phyloP scores from a whole-genome alignment of 2,797 vertebrate species.

The Myotis vivesi region DNA sequence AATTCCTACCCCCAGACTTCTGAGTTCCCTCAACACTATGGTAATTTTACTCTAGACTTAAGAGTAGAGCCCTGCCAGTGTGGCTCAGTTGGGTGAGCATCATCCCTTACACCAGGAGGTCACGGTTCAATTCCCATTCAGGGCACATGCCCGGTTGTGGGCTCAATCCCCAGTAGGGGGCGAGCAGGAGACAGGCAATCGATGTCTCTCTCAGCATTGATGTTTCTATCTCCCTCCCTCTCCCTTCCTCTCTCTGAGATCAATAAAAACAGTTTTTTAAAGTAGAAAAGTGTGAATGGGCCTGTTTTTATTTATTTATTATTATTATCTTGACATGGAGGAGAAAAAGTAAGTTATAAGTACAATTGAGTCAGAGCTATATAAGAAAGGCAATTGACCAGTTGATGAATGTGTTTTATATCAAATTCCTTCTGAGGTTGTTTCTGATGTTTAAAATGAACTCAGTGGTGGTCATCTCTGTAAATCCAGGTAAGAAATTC shows the following conservation, averaged over 20 bases:
- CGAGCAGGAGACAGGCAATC: too few species aligned
- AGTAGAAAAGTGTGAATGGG: background rate
- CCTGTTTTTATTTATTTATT: background rate
- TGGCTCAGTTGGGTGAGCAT: too few species aligned
- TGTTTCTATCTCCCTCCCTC: too few species aligned
- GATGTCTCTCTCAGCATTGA: too few species aligned
- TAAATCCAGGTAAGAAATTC: constrained; percentile 33
- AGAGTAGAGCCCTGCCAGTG: background rate
- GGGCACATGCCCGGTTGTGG: too few species aligned
- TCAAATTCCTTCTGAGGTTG: background rate
- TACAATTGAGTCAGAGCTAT: background rate
- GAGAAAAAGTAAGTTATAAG: background rate
- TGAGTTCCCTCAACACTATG: background rate
- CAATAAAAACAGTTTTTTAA: background rate
- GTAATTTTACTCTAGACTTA: background rate
- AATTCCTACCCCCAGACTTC: background rate
- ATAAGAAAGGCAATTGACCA: background rate
- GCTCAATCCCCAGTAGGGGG: too few species aligned
- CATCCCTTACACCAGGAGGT: too few species aligned
- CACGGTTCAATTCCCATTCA: too few species aligned
- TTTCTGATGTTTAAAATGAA: constrained; percentile 41
- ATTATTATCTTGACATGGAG: background rate
- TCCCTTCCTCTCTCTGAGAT: too few species aligned
- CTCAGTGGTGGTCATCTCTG: background rate
- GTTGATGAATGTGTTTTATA: background rate